These are phyloP conservation scores for Sminthopsis crassicaudata DNA, from an alignment of 2,113 vertebrate species.

Conservation along the genomic window DNA sequence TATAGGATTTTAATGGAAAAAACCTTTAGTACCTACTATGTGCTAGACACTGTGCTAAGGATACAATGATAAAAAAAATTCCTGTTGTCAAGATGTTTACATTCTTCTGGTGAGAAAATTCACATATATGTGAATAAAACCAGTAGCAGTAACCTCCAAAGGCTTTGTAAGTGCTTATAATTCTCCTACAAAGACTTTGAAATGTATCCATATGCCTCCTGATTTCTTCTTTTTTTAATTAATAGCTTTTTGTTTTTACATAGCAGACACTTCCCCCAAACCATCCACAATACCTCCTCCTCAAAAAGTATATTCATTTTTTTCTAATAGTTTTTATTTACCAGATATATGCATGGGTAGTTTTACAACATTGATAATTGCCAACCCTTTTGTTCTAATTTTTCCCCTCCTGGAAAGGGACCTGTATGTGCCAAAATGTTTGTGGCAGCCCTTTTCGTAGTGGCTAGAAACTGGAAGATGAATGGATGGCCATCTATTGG, in stretches of 20 bases:
- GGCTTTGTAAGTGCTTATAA: too few relatives aligned
- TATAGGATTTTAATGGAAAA: too few relatives aligned
- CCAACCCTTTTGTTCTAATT: too few relatives aligned
- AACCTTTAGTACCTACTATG: neutral
- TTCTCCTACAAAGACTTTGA: neutral
- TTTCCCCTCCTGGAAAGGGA: too few relatives aligned
- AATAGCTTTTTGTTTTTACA: neutral
- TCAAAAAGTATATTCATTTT: neutral
- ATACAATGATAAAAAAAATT: neutral
- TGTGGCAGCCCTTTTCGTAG: too few relatives aligned
- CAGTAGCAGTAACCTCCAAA: neutral
- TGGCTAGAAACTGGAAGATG: too few relatives aligned
- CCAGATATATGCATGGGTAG: too few relatives aligned
- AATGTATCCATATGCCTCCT: neutral
- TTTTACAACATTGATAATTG: too few relatives aligned
- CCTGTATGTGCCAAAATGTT: too few relatives aligned
- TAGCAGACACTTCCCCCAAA: neutral
- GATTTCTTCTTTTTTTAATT: neutral
- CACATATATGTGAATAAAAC: neutral
- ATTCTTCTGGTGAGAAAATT: neutral
- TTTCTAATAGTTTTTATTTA: too few relatives aligned
- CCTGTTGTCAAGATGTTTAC: neutral
- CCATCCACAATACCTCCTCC: neutral
- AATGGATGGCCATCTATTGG: too few relatives aligned
- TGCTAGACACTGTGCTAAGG: neutral